Percentiles rank a stretch among this genome's conserved stretches.
These are phyloP conservation scores for Chironomus tepperi DNA, from an alignment of 1,140 invertebrate species.

Conservation along the genomic window DNA sequence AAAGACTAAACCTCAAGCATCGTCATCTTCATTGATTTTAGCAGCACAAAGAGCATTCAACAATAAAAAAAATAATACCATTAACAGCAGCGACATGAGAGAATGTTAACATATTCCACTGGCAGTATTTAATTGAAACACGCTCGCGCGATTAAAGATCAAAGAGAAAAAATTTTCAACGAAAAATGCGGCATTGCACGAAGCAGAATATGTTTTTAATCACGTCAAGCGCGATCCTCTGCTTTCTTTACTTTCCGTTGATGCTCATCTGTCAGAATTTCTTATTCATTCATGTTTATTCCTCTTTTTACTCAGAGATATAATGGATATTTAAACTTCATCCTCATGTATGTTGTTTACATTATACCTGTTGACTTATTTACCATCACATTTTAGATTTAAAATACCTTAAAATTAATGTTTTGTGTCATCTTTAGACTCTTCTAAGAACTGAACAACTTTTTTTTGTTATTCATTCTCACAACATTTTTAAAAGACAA, in stretches of 20 bases:
- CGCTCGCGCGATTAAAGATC: conserved; percentile 14
- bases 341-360: no score
- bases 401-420: no score
- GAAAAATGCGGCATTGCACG: not conserved
- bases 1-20: not conserved
- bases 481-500: no score
- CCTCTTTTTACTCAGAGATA: not conserved
- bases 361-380: no score
- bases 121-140: conserved; percentile 19
- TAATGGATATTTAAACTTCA: no score
- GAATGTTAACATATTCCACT: conserved; percentile 10
- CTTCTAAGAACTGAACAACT: no score
- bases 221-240: conserved; percentile 9
- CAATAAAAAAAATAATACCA: no score
- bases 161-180: not conserved
- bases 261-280: conserved; percentile 20
- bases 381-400: no score
- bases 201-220: conserved; percentile 18
- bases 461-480: no score
- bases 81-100: not conserved
- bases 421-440: no score
- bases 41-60: not conserved
- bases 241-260: not conserved
- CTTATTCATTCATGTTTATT: not conserved
- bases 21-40: not conserved